Base-by-base conservation (phyloP, 2,797 vertebrate genomes). In the Etheostoma nigrum region DNA sequence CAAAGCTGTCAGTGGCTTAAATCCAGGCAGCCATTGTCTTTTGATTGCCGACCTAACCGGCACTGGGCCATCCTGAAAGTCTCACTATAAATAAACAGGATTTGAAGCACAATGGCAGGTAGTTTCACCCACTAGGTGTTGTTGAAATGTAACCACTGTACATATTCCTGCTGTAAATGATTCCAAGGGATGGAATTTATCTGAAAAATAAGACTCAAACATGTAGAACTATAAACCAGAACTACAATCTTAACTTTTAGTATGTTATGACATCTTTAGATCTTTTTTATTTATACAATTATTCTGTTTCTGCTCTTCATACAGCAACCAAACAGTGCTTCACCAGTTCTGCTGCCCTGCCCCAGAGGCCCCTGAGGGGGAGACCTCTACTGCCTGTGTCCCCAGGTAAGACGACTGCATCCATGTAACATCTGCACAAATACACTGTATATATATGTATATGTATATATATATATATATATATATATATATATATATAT, bases 261-360 rank as follows among this genome's bases (percentile, higher is more conserved):
- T 3, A 9, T 8, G 18, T 21, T 36, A 30, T 45, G 4, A 33
- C 11, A 11, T 23, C 18, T 0, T 61, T 2, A 68, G 1, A 62
- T 19, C 6, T 10, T 49, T 63, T 77, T 2, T 51, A 18, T 30
- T 69, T 2, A 27, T 78, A 51, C 33, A 62, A 4, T 74, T 42
- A 23, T 78, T 60, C 27, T 65, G 7, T 75, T 45, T 72, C 33
- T 61, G 4, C 42, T 78, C 48, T 78, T 72, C 15, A 48, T 52
- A 18, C 95, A 99, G 98, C 89, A 99, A 97, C 95, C 97, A 98
- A 92, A 99, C 96, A 0, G 97, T 99, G 77, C 95, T 99, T 70
- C 98, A 99, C 91, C 98, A 99, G 94, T 99, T 99, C 95, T 99
- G 98, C 93, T 99, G 98, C 88, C 98, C 98, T 2, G 98, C 97